These are phyloP conservation scores for Scartelaos histophorus DNA, from an alignment of 2,113 vertebrate species.

Conservation along the genomic window DNA sequence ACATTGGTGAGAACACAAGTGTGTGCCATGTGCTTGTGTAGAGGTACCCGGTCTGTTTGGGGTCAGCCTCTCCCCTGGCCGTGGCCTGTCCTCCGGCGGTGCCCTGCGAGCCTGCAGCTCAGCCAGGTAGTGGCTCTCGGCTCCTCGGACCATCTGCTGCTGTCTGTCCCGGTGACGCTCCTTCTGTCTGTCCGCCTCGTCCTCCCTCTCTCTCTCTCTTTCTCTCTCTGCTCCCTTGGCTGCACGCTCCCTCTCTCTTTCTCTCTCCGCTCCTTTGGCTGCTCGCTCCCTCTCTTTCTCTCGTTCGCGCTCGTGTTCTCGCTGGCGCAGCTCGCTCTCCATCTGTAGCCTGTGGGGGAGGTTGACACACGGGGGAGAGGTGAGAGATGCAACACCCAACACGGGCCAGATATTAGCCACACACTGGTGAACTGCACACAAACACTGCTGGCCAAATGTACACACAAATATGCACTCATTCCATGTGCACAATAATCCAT, in stretches of 20 bases:
- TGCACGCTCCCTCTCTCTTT: slow-evolving; percentile 75
- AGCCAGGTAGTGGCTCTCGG: slow-evolving; percentile 87
- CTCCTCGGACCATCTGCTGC: slow-evolving; percentile 86
- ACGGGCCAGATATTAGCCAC: slow-evolving; percentile 74
- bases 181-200: slow-evolving; percentile 81
- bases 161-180: slow-evolving; percentile 88
- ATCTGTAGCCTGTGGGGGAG: slow-evolving; percentile 88
- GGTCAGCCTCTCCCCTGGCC: slow-evolving; percentile 84
- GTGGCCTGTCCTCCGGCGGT: slow-evolving; percentile 84
- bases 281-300: slow-evolving; percentile 82
- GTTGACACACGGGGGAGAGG: slow-evolving; percentile 62
- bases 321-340: slow-evolving; percentile 91
- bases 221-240: slow-evolving; percentile 69
- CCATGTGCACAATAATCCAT: slow-evolving; percentile 71
- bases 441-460: slow-evolving; percentile 57
- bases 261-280: slow-evolving; percentile 69
- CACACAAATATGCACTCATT: slow-evolving; percentile 45
- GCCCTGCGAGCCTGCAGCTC: slow-evolving; percentile 85
- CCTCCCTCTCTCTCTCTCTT: slow-evolving; percentile 76
- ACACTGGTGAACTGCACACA: slow-evolving; percentile 70
- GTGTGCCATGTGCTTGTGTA: slow-evolving; percentile 25
- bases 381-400: slow-evolving; percentile 78
- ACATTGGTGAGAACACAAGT: slow-evolving; percentile 1
- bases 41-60: slow-evolving; percentile 84
- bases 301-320: slow-evolving; percentile 83